These are phyloP conservation scores for Geopemphigus sp. DNA, from an alignment of 1,140 invertebrate species.

Conservation along the genomic window DNA sequence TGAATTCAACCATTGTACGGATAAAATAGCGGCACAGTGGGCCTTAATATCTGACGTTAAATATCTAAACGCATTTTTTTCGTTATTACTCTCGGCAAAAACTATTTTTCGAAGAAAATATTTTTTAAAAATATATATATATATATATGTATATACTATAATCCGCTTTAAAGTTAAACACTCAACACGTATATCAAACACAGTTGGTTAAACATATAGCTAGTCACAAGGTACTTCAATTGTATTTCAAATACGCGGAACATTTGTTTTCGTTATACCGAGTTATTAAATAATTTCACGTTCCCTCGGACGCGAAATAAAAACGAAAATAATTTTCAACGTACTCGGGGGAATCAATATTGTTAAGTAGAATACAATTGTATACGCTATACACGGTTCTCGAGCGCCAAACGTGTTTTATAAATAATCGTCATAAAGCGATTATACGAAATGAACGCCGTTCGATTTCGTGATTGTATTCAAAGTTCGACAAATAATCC, in stretches of 20 bases:
- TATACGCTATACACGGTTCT: not conserved
- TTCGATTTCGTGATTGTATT: not conserved
- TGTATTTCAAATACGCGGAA: not conserved
- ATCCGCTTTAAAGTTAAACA: not conserved
- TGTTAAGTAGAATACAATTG: too few species aligned
- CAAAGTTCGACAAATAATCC: not conserved
- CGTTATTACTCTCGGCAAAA: not conserved
- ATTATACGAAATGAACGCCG: not conserved
- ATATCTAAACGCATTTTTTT: not conserved
- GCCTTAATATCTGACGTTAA: conserved; percentile 7
- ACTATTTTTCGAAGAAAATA: not conserved
- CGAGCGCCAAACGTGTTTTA: not conserved
- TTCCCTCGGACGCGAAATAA: not conserved
- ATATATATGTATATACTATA: not conserved
- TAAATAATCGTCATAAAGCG: not conserved
- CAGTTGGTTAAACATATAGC: not conserved
- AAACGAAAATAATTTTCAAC: not conserved
- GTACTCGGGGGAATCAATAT: not conserved
- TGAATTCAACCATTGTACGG: not conserved
- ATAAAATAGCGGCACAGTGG: not conserved
- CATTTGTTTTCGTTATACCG: not conserved
- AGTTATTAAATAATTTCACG: not conserved
- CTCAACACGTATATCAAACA: not conserved
- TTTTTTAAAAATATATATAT: not conserved
- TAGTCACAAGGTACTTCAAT: not conserved